Conservation (phyloP, 2,113 vertebrate genomes). For the Spheniscus mendiculus region DNA sequence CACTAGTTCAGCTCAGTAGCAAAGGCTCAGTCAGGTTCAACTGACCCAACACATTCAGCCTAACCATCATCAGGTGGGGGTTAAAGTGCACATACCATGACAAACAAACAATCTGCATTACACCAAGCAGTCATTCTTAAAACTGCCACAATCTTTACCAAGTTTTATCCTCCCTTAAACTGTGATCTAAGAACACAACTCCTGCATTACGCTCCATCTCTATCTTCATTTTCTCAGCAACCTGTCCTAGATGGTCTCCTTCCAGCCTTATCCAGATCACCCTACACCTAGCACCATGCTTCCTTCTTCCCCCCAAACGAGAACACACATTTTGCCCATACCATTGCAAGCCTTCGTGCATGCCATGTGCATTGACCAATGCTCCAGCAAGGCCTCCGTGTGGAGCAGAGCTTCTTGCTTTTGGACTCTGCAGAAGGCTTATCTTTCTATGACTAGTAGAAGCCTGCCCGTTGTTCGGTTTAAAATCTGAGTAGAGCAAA, state of each 20-base stretch:
- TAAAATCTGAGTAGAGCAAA: background rate
- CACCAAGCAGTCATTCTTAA: background rate
- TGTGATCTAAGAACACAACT: background rate
- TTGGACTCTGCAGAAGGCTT: background rate
- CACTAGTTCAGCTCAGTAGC: background rate
- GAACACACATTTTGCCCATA: background rate
- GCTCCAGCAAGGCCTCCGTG: background rate
- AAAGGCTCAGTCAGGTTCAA: background rate
- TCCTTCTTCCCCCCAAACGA: background rate
- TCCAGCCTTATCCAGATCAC: background rate
- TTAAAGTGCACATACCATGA: background rate
- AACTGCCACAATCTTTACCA: background rate
- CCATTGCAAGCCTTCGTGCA: fast-evolving
- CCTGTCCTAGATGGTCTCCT: background rate
- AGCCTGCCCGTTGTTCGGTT: background rate
- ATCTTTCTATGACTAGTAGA: background rate
- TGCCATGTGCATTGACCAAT: fast-evolving
- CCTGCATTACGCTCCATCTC: background rate
- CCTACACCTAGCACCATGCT: background rate
- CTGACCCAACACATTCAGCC: background rate
- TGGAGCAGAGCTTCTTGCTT: background rate
- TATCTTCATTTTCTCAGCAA: background rate
- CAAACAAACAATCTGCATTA: fast-evolving
- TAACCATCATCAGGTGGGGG: background rate
- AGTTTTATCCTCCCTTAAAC: background rate